Evolutionary conservation across 1,140 invertebrate species (phyloP), one percentile per base, ranked within the genome.

Genomic region (Drosophila novamexicana): DNA sequence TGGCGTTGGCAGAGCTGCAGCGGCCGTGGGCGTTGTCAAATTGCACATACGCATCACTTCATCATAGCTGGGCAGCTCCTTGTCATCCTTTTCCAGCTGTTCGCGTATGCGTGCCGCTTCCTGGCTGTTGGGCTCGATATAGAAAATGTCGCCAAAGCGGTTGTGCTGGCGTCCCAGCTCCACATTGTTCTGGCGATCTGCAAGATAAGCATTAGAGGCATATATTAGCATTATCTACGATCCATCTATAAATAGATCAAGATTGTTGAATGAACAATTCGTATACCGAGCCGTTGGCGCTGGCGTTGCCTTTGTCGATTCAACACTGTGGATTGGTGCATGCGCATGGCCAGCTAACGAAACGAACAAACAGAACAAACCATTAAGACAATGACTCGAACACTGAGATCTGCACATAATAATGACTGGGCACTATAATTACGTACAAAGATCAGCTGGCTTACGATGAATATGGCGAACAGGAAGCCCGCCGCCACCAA

Each of bases 41-140:
- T 85, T 91, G 37, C 80, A 84, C 81, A 92, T 92, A n/a, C 91
- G 88, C 88, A 92, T 91, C 9, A 92, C 91, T 29, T 92, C 91
- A 32, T 92, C 91, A 42, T 92, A 92, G 58, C 91, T 86, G 44
- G 91, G 91, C 64, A 92, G 64, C 14, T 92, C 91, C 56, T 91
- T 92, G 8, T 92, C 91, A 54, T 92, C 91, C 56, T 92, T 92
- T 12, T 91, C 88, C 40, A 91, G 63, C 61, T 92, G 90, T 8
- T 90, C 83, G 7, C 86, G 90, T 29, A 91, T 91, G 49, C 90
- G 86, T 18, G 82, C 85, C 2, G 90, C 83, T 49, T 91, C 90
- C 29, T 64, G 78, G 40, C 82, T 80, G 32, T 75, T 84, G 0
- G 90, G 90, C 39, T 91, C 90, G 22, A 91, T 85, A 29, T 80